These are phyloP conservation scores for Drosophila truncata DNA, from an alignment of 1,140 invertebrate species.

Conservation along the genomic window DNA sequence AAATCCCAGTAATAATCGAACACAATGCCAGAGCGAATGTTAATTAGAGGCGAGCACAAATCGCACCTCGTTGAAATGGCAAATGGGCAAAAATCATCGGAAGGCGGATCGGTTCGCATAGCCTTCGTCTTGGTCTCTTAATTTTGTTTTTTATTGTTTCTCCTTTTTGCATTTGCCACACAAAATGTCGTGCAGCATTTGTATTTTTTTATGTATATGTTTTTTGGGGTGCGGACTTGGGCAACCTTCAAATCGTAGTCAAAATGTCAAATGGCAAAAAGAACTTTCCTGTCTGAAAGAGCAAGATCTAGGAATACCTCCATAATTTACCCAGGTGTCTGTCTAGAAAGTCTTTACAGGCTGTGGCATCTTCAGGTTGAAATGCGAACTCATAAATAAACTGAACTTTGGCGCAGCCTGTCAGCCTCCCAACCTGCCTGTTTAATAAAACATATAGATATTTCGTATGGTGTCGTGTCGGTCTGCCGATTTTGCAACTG, in stretches of 20 bases:
- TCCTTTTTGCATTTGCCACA: conserved; percentile 46
- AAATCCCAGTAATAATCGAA: conserved; percentile 48
- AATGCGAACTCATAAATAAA: conserved; percentile 51
- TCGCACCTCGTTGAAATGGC: conserved; percentile 69
- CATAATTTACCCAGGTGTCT: not conserved
- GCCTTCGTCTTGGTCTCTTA: conserved; percentile 51
- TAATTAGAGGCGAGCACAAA: conserved; percentile 68
- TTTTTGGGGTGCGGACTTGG: conserved; percentile 62
- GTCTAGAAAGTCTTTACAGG: conserved; percentile 42
- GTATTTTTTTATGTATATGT: conserved; percentile 8
- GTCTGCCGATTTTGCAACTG: conserved; percentile 43
- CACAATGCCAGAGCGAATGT: conserved; percentile 49
- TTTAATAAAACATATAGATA: conserved; percentile 45
- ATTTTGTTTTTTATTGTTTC: conserved; percentile 39
- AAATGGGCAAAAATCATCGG: conserved; percentile 40
- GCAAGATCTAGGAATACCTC: conserved; percentile 4
- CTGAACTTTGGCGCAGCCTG: conserved; percentile 43
- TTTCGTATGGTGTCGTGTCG: conserved; percentile 45
- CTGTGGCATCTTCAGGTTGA: conserved; percentile 18
- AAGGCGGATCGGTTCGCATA: conserved; percentile 50
- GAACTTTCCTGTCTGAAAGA: conserved; percentile 63
- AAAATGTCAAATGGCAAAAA: conserved; percentile 71
- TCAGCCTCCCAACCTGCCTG: not conserved
- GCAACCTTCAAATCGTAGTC: conserved; percentile 67
- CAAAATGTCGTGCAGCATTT: conserved; percentile 68